A percentile compares a stretch with the other conserved stretches of the same genome.
Evolutionary conservation across 2,113 vertebrate species (phyloP).

Genomic region (Stigmatopora nigra): DNA sequence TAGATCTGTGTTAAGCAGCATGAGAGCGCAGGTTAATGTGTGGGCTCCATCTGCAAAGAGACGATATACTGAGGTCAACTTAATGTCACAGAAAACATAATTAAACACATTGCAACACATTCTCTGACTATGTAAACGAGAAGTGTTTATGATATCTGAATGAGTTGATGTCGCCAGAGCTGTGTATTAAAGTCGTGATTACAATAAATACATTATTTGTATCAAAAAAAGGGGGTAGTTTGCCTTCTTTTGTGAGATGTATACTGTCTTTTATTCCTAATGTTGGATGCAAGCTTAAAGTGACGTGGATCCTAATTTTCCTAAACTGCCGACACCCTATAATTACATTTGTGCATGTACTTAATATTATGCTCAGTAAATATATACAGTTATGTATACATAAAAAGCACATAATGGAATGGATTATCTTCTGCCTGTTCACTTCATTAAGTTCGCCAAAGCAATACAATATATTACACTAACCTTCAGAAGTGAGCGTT

Average conservation of each 20-base stretch:
- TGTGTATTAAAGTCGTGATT: not conserved
- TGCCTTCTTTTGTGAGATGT: too few species aligned
- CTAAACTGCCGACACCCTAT: not conserved
- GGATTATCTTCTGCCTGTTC: not conserved
- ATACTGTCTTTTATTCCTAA: not conserved
- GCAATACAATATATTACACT: constrained; percentile 20
- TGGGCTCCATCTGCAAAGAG: constrained; percentile 69
- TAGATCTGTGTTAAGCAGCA: constrained; percentile 76
- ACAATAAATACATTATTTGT: too few species aligned
- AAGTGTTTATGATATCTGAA: not conserved
- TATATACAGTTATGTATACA: not conserved
- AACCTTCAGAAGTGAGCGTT: constrained; percentile 64
- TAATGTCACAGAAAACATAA: constrained; percentile 11
- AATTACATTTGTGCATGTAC: not conserved
- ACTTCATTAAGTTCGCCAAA: not conserved
- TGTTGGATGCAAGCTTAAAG: not conserved
- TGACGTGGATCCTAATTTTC: not conserved
- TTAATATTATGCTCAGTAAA: not conserved
- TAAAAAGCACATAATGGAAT: not conserved
- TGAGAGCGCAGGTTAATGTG: constrained; percentile 74
- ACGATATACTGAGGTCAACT: constrained; percentile 22
- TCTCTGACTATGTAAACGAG: not conserved
- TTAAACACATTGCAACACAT: not conserved
- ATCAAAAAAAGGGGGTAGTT: too few species aligned
- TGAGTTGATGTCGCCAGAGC: not conserved